Base-by-base conservation (phyloP, 2,113 vertebrate species). In the Etia nguti region DNA sequence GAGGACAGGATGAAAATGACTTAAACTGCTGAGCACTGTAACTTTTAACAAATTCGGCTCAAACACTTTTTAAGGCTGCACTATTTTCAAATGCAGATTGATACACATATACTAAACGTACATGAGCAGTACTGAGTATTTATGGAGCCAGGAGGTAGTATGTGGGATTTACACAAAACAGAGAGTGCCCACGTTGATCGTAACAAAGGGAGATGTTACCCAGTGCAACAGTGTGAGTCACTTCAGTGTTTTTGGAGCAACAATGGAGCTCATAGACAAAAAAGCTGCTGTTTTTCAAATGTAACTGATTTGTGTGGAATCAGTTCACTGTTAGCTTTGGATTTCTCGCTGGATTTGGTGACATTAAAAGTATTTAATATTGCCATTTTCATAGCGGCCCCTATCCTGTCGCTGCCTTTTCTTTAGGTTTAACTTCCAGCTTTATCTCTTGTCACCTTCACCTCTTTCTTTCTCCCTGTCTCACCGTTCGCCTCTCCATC, bases 401-500 rank as follows among this genome's bases (percentile, higher is more conserved):
- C 36, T 50, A 41, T 50, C 57, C 8, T 13, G 16, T 29, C 9
- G 4, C 12, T 55, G 26, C 59, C 43, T 29, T 54, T 22, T 73
- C 34, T 82, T 36, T 26, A 22, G 26, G 36, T 29, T 34, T 41
- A 70, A 77, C 82, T 73, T 56, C n/a, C 18, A 34, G 18, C 18
- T 52, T 10, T 24, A 5, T 68, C 31, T 82, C 41, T 50, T 4
- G 68, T 16, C 55, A 55, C 57, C 80, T 65, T 22, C 65, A n/a
- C 82, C 73, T 48, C 65, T 59, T 31, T 41, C 57, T 43, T 18
- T 60, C 80, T 46, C 80, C 80, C 86, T 8, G 54, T 10, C 80
- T 65, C 80, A 24, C 75, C 59, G 16, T 52, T 87, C 15, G 10
- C 41, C 57, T 85, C 85, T 85, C 75, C 81, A 81, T 65, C 87